Evolutionary conservation across 2,888 invertebrate species (phyloP), one percentile per base, ranked within the genome.

Genomic region (Apeira syringaria): DNA sequence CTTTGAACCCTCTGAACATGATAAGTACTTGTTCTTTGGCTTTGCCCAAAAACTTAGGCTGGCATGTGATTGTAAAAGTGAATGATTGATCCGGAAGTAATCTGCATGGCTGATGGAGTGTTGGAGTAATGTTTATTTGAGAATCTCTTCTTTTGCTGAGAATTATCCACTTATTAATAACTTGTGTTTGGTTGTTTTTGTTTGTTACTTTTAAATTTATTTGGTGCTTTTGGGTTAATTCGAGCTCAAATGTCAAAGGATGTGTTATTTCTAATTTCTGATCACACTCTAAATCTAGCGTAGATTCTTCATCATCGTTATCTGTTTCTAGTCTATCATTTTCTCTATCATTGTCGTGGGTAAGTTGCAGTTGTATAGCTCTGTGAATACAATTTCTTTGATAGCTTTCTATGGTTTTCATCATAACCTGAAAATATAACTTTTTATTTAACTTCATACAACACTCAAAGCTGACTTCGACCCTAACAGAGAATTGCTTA

Each of bases 391-490:
- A 91, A 6, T 64, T 57, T 8, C 87, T 90, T 81, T 94, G 93
- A 56, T 92, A 92, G 70, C 95, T 95, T 79, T 96, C 96, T 58
- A 96, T 94, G 1, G 93, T 91, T 68, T 95, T 94, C 3, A 91
- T 91, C 39, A 90, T 68, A 2, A 94, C 84, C 90, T 90, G 67
- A 34, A 34, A 34, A 7, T 20, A 4, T 20, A 4, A 20, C 6
- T 5, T 20, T 7, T 7, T 20, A 5, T 7, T n/a, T n/a, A n/a
- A n/a, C n/a, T n/a, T n/a, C n/a, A n/a, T n/a, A n/a, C n/a, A n/a
- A n/a, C n/a, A n/a, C n/a, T n/a, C n/a, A n/a, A n/a, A n/a, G n/a
- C n/a, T n/a, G n/a, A n/a, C n/a, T n/a, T n/a, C n/a, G n/a, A n/a
- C n/a, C n/a, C n/a, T n/a, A n/a, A n/a, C n/a, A n/a, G n/a, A n/a